A percentile compares a stretch with the other conserved stretches of the same genome.
These are phyloP conservation scores for Pollimyrus isidori DNA, from an alignment of 2,113 vertebrate species.

Conservation along the genomic window DNA sequence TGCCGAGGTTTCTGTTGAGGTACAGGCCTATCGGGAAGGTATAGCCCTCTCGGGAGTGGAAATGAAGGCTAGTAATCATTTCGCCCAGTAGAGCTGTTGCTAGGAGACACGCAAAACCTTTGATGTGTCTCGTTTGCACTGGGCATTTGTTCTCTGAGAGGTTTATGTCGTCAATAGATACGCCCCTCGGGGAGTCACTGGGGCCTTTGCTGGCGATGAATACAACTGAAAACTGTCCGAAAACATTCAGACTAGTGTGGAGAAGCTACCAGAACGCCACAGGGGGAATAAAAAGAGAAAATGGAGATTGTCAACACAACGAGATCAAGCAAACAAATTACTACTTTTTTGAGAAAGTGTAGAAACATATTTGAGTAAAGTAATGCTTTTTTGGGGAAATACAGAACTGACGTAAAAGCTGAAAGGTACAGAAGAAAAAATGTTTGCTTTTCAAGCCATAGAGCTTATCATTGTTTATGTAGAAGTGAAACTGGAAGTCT, in stretches of 20 bases:
- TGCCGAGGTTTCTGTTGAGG: constrained; percentile 51
- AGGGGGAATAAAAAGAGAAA: constrained; percentile 42
- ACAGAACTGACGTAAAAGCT: not conserved
- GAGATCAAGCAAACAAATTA: not conserved
- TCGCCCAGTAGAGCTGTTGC: constrained; percentile 36
- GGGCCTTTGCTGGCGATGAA: constrained; percentile 67
- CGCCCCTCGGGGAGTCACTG: constrained; percentile 56
- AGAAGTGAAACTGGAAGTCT: not conserved
- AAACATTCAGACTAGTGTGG: constrained; percentile 62
- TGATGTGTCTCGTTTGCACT: constrained; percentile 76
- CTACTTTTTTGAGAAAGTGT: not conserved
- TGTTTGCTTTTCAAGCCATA: not conserved
- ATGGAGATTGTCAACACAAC: not conserved
- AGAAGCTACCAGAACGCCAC: constrained; percentile 73
- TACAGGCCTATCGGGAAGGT: constrained; percentile 71
- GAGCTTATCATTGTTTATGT: not conserved
- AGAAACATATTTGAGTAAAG: not conserved
- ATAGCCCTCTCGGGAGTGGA: constrained; percentile 76
- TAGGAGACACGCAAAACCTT: constrained; percentile 67
- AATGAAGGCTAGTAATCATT: constrained; percentile 67
- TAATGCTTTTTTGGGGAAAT: not conserved
- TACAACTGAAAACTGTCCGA: constrained; percentile 72
- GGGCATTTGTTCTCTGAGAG: constrained; percentile 83
- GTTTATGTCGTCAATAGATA: constrained; percentile 89
- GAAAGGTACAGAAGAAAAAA: not conserved